Evolutionary conservation across 2,113 vertebrate genomes (phyloP), one percentile per base, ranked within the genome.

Genomic region (Vireo altiloquus): DNA sequence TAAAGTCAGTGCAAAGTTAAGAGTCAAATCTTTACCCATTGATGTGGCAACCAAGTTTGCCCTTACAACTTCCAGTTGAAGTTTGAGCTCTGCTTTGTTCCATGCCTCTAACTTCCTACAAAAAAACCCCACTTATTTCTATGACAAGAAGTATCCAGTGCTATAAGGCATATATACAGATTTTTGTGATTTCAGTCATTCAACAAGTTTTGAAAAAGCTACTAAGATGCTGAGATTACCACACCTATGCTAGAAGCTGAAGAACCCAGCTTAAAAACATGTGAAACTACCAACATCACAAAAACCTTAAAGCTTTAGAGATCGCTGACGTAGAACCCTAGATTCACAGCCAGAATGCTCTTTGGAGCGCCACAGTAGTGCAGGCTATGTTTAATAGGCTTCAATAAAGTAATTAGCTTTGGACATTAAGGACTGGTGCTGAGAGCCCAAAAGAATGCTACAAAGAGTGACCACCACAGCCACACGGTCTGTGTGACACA

Each of bases 101-200:
- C 6, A 2, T 35, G 8, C 6, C 33, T 54, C 20, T 50, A 69
- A 11, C 4, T 63, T 56, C 24, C 47, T 56, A 63, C 11, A 4
- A 54, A 77, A 63, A 72, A 60, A 6, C 0, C 0, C 2, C 4
- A 47, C 19, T 65, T 28, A 28, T 6, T 84, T 68, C 56, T n/a
- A 7, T 5, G 31, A 39, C 24, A 72, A 42, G 35, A 13, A 75
- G 39, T 20, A 82, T 35, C 42, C 59, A 85, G 33, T 46, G 42
- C 33, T 69, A 10, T 31, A 39, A 77, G 40, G 64, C 25, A 65
- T 5, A 33, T 4, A 35, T 0, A 69, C 9, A 79, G 31, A 52
- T 49, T 42, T 17, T 6, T 44, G 9, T 33, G 7, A 46, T 65
- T 77, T 86, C 47, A 77, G 33, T 20, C 54, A 70, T 27, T 46